Evolutionary conservation across 2,113 vertebrate genomes (phyloP), one percentile per base, ranked within the genome.

Genomic region (Poeciliopsis occidentalis): DNA sequence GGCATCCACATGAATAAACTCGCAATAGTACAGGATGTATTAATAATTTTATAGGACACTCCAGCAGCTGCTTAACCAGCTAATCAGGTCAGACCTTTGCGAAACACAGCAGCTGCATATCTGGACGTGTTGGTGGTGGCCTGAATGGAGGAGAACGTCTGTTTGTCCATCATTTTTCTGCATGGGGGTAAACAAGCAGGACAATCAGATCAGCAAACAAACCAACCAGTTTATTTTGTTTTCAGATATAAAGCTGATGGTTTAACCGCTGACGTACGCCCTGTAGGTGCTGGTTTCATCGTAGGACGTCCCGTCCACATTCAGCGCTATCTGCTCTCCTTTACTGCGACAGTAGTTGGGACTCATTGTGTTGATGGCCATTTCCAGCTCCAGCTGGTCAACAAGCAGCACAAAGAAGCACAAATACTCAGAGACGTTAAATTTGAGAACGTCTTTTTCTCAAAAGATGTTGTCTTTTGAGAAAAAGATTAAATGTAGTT

Each of bases 111-210:
- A 64, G 96, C 98, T 2, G 97, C 98, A 2, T 98, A 99, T 85
- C 96, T 96, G 60, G 96, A 96, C 8, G 96, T 96, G 67, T 97
- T 97, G 78, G 95, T 97, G 0, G 96, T 97, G 79, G 97, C 96
- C 89, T 98, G 98, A 0, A 97, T 98, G 74, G 98, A 99, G 24
- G 95, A 95, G 87, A 99, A 99, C 0, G 94, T 95, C 83, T 99
- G 98, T 69, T 97, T 98, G 92, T 99, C 98, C 98, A 99, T 99
- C 89, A 98, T 92, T 91, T 99, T 99, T 89, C 98, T 99, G 87
- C 0, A 88, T 26, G 64, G 84, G 31, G 87, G 60, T 30, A 81
- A 12, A 0, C 6, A 66, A 63, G 17, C 61, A 10, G 1, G n/a
- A 68, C 7, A 39, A 19, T 71, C 26, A 67, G 31, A 63, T 1